Evolutionary conservation across 2,797 vertebrate genomes (phyloP).

Genomic region (Dermochelys coriacea): DNA sequence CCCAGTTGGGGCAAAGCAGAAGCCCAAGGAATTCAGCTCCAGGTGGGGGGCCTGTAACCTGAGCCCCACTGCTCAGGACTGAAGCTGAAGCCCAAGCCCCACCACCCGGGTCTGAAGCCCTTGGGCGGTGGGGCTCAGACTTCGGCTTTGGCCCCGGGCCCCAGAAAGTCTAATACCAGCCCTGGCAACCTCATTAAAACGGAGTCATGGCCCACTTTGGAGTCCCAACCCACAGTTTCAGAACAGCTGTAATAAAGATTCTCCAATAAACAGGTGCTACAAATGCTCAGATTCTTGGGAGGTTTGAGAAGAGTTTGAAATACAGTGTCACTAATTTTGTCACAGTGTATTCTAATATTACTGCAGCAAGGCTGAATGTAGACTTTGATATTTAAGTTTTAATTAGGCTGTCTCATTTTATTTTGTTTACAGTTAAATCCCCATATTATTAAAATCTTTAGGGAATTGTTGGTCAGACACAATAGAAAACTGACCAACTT

Average conservation of each 20-base stretch:
- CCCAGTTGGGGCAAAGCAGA: too few relatives aligned
- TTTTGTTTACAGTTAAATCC: neutral
- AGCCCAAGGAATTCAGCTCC: too few relatives aligned
- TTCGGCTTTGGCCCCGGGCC: too few relatives aligned
- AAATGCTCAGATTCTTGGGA: neutral
- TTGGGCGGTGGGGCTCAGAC: too few relatives aligned
- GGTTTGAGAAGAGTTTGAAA: neutral
- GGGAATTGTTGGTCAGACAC: neutral
- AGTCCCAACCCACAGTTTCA: too few relatives aligned
- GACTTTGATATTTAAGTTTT: fast-evolving
- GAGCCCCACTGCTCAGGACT: too few relatives aligned
- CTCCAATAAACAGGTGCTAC: neutral
- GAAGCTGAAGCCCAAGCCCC: too few relatives aligned
- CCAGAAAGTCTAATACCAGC: too few relatives aligned
- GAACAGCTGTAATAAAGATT: neutral
- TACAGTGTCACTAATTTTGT: neutral
- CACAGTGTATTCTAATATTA: neutral
- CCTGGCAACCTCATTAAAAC: too few relatives aligned
- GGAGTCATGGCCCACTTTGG: too few relatives aligned
- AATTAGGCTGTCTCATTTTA: neutral
- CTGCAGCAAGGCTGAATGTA: neutral
- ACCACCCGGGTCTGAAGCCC: too few relatives aligned
- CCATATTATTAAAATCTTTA: neutral
- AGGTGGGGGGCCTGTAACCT: too few relatives aligned
- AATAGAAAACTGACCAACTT: neutral